A percentile compares a stretch with the other conserved stretches of the same genome.
These are phyloP conservation scores for Hydrocynus forskahlii DNA, from an alignment of 2,797 vertebrate species.

Conservation along the genomic window DNA sequence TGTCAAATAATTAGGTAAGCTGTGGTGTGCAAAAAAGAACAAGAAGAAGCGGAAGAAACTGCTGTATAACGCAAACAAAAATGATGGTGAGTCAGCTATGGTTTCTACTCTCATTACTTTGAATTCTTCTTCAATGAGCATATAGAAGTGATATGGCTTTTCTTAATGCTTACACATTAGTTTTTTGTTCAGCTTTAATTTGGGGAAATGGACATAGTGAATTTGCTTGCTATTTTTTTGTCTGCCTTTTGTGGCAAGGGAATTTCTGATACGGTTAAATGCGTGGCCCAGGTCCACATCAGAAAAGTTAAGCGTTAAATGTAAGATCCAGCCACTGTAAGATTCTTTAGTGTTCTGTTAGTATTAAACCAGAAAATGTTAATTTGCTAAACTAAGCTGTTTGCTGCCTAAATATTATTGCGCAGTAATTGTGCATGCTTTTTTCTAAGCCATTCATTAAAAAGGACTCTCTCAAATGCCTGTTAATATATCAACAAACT, in stretches of 20 bases:
- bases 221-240: too few relatives aligned
- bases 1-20: constrained; percentile 82
- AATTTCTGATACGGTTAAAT: background rate
- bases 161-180: background rate
- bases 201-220: background rate
- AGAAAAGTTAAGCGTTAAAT: background rate
- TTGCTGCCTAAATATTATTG: background rate
- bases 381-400: background rate
- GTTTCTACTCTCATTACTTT: background rate
- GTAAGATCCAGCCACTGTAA: background rate
- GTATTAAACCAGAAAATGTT: background rate
- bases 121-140: background rate
- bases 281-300: background rate
- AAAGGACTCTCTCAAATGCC: background rate
- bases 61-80: constrained; percentile 91
- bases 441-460: background rate
- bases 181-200: background rate
- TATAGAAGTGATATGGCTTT: background rate
- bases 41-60: constrained; percentile 98
- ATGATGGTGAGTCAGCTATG: constrained; percentile 82
- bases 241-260: too few relatives aligned
- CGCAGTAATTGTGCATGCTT: background rate
- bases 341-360: too few relatives aligned
- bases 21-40: constrained; percentile 99
- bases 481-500: background rate